Conservation (phyloP, 2,113 vertebrate genomes). For the Anguilla japonica region DNA sequence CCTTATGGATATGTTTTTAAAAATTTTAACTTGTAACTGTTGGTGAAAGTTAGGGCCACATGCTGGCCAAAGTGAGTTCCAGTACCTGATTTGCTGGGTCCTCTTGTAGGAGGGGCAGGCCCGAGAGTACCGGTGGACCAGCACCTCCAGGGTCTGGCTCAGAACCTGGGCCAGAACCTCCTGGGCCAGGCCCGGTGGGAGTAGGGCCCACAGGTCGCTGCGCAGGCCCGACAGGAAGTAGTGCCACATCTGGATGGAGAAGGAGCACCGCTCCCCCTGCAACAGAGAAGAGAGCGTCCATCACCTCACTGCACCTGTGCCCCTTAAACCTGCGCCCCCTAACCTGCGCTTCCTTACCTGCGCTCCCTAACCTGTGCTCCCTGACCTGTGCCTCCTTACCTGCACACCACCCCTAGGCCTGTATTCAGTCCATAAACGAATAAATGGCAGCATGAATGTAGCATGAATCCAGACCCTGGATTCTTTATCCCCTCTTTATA, state of each 20-base stretch:
- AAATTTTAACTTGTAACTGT: too few species aligned
- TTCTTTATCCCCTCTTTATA: background rate
- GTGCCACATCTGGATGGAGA: constrained; percentile 97
- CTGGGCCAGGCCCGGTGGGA: constrained; percentile 76
- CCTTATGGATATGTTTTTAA: too few species aligned
- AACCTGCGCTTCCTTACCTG: background rate
- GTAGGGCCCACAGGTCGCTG: constrained; percentile 84
- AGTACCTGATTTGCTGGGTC: constrained; percentile 89
- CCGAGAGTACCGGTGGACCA: constrained; percentile 83
- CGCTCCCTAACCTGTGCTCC: too few species aligned
- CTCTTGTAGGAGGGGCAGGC: constrained; percentile 83
- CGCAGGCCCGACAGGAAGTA: constrained; percentile 89
- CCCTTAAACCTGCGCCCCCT: background rate
- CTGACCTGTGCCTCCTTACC: too few species aligned
- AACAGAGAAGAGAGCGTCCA: constrained; percentile 57
- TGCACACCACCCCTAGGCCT: too few species aligned
- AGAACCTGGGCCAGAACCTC: constrained; percentile 82
- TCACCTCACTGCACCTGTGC: background rate
- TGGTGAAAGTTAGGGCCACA: background rate
- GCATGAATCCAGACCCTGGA: background rate
- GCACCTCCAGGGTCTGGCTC: constrained; percentile 77
- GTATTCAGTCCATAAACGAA: too few species aligned
- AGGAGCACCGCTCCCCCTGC: constrained; percentile 95
- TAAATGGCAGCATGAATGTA: background rate
- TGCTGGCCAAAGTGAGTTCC: background rate